Conservation (phyloP, 2,113 vertebrate genomes). For the Clinocottus analis region DNA sequence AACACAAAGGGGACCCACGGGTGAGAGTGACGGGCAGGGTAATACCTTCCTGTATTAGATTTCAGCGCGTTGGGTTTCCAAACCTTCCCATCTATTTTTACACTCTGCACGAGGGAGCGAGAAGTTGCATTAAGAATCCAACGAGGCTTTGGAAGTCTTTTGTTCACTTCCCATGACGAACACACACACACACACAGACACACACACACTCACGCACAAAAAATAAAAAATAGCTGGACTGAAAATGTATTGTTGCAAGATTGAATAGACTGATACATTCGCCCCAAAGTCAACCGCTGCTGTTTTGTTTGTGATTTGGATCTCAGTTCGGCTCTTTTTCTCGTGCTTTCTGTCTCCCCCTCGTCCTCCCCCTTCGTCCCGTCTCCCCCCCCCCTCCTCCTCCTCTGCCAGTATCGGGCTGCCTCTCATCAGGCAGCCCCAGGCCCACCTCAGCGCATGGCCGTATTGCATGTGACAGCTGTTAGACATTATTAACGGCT, state of each 20-base stretch:
- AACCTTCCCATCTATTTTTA: constrained; percentile 75
- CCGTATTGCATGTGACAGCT: constrained; percentile 80
- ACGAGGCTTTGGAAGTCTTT: constrained; percentile 30
- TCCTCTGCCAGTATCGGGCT: constrained; percentile 56
- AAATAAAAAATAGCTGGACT: constrained; percentile 4
- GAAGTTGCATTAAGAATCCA: constrained; percentile 50
- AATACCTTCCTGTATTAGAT: constrained; percentile 78
- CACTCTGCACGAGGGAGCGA: constrained; percentile 65
- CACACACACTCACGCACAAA: not conserved
- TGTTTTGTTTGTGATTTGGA: constrained; percentile 62
- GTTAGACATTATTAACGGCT: constrained; percentile 83
- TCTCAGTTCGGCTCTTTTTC: constrained; percentile 24
- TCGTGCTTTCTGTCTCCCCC: not conserved
- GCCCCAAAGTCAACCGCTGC: constrained; percentile 44
- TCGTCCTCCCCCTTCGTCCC: not conserved
- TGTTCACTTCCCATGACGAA: constrained; percentile 38
- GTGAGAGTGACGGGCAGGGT: constrained; percentile 70
- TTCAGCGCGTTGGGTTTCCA: constrained; percentile 72
- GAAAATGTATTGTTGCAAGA: constrained; percentile 40
- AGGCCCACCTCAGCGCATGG: constrained; percentile 70
- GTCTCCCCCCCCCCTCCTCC: not conserved
- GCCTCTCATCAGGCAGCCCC: constrained; percentile 71
- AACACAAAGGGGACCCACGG: constrained; percentile 80
- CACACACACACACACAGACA: not conserved
- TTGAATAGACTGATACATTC: constrained; percentile 52